Percentiles rank a stretch among this genome's conserved stretches.
phyloP scores from a whole-genome alignment of 2,113 vertebrate species.

The Rhinoderma darwinii region DNA sequence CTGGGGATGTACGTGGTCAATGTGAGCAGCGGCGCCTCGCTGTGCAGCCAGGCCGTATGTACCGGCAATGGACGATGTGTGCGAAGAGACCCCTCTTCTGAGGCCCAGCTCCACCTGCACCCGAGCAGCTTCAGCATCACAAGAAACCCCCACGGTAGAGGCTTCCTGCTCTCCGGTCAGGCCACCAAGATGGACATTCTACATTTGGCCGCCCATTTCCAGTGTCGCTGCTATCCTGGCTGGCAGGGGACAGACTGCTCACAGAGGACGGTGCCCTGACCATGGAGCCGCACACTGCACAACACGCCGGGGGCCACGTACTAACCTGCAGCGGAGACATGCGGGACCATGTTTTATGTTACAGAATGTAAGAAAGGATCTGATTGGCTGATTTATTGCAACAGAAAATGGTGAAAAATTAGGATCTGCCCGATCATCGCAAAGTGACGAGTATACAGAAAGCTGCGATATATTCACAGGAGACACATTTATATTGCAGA shows the following conservation, averaged over 20 bases:
- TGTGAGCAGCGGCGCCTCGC: slow-evolving; percentile 78
- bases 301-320: background rate
- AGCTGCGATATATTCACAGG: too few relatives aligned
- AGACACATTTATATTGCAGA: too few relatives aligned
- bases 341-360: too few relatives aligned
- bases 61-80: slow-evolving; percentile 83
- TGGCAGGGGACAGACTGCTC: slow-evolving; percentile 75
- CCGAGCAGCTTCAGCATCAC: slow-evolving; percentile 75
- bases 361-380: too few relatives aligned
- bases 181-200: slow-evolving; percentile 60
- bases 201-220: slow-evolving; percentile 74
- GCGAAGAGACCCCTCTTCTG: slow-evolving; percentile 66
- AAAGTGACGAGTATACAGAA: too few relatives aligned
- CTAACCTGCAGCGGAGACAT: background rate
- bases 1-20: slow-evolving; percentile 89
- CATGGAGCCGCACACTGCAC: background rate
- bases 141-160: slow-evolving; percentile 62
- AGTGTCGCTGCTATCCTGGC: slow-evolving; percentile 86
- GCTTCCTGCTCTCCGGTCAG: slow-evolving; percentile 67
- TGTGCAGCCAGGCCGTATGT: slow-evolving; percentile 84
- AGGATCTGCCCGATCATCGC: too few relatives aligned
- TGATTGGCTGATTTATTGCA: too few relatives aligned
- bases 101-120: slow-evolving; percentile 81
- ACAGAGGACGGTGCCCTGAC: background rate
- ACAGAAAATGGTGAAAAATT: too few relatives aligned